Evolutionary conservation across 2,797 vertebrate species (phyloP).

Genomic region (Rhinophrynus dorsalis): DNA sequence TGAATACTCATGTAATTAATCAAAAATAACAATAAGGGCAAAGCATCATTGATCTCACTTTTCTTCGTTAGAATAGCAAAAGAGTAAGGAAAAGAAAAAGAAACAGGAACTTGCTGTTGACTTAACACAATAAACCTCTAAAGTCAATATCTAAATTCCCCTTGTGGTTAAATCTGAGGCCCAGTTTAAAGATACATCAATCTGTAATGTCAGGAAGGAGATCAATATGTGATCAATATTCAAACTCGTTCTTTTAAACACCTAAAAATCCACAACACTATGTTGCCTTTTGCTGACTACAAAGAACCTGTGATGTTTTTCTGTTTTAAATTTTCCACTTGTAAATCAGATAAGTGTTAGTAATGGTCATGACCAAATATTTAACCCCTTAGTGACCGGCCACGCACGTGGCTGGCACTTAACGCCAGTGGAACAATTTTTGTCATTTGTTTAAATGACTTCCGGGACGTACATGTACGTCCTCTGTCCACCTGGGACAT

Average conservation of each 20-base stretch:
- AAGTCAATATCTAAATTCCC: conserved; percentile 80
- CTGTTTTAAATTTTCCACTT: conserved; percentile 26
- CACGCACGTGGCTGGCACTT: too few species aligned
- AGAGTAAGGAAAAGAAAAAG: conserved; percentile 46
- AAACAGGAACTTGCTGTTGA: conserved; percentile 71
- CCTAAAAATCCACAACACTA: conserved; percentile 36
- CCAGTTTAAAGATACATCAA: conserved; percentile 85
- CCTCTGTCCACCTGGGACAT: too few species aligned
- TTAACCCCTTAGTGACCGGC: too few species aligned
- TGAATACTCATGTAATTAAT: conserved; percentile 56
- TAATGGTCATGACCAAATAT: too few species aligned
- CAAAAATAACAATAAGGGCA: conserved; percentile 75
- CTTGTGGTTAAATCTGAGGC: conserved; percentile 75
- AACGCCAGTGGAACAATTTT: accelerated
- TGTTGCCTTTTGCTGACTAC: background rate
- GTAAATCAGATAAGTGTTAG: background rate
- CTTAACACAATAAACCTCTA: conserved; percentile 68
- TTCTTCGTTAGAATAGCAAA: background rate
- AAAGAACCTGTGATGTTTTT: conserved; percentile 25
- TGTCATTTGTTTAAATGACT: background rate
- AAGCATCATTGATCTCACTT: conserved; percentile 73
- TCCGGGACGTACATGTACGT: too few species aligned
- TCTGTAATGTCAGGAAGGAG: conserved; percentile 84
- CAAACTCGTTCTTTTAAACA: conserved; percentile 68
- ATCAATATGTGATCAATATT: conserved; percentile 83